Base-by-base conservation (phyloP, 1,140 invertebrate species). In the Pantala flavescens region DNA sequence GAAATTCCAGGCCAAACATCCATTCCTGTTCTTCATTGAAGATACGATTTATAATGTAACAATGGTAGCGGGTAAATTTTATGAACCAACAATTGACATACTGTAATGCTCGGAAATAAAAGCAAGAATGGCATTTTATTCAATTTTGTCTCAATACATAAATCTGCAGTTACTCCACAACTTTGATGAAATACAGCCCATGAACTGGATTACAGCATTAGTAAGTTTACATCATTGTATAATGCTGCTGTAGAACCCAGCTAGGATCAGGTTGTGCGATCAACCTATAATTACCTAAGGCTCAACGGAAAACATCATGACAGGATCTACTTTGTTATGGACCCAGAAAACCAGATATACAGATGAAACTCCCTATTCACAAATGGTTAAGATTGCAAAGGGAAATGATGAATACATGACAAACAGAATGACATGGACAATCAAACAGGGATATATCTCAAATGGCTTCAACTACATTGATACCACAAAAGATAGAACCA, bases 111-210 rank as follows among this genome's bases (percentile, higher is more conserved):
- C 49, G 5, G 49, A 63, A 63, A 63, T 63, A 63, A 63, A 63
- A 63, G 49, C 49, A 63, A 63, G n/a, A 19, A 63, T 63, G 49
- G 49, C 49, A 63, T 19, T 63, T 63, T 63, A 63, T 63, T 63
- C n/a, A 63, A 63, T 21, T 36, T 21, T 63, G 49, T 63, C 49
- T 63, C n/a, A 63, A 63, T 63, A 63, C 49, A 63, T 63, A 5
- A 16, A 63, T 63, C 49, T 21, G n/a, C 49, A 63, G 12, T 19
- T 63, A 63, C n/a, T 63, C 49, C n/a, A 63, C 49, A 63, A 16
- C n/a, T 63, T 63, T 21, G n/a, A 63, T 19, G 49, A 63, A 63
- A 63, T 21, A 16, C 49, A 63, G n/a, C n/a, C n/a, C 49, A 63
- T 63, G 3, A 63, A 7, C 49, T 63, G 49, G n/a, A 21, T 16